These are phyloP conservation scores for Acipenser oxyrinchus DNA, from an alignment of 2,797 vertebrate genomes.

Conservation along the genomic window DNA sequence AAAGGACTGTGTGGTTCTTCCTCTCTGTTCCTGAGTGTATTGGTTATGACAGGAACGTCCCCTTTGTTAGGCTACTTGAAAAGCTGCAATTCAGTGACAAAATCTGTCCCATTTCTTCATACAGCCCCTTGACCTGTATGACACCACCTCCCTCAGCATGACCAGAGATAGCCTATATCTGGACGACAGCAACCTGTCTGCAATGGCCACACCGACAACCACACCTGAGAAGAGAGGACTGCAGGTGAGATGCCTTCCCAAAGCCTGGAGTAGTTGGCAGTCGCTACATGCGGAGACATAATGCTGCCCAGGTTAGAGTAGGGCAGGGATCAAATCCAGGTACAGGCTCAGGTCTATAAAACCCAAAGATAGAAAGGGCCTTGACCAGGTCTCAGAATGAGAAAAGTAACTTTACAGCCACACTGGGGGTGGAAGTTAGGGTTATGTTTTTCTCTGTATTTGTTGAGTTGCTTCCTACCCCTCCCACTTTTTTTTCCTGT, in stretches of 20 bases:
- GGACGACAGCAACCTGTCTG: conserved; percentile 65
- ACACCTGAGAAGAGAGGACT: conserved; percentile 74
- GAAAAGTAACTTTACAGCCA: not conserved
- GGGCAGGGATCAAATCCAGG: too few relatives aligned
- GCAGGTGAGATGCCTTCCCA: conserved; percentile 50
- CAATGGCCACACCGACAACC: conserved; percentile 66
- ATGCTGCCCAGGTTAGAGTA: too few relatives aligned
- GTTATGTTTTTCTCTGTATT: not conserved
- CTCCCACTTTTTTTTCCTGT: not conserved
- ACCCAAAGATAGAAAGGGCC: not conserved
- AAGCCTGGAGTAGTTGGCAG: too few relatives aligned
- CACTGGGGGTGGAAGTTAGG: not conserved
- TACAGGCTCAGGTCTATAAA: conserved; percentile 37
- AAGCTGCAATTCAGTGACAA: too few relatives aligned
- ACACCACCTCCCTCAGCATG: conserved; percentile 78
- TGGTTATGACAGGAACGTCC: too few relatives aligned
- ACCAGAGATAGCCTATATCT: conserved; percentile 80
- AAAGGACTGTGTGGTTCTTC: too few relatives aligned
- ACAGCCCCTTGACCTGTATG: conserved; percentile 84
- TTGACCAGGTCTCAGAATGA: not conserved
- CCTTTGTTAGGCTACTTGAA: conserved; percentile 1
- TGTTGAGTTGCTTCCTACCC: not conserved
- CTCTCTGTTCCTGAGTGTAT: too few relatives aligned
- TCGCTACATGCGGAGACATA: too few relatives aligned
- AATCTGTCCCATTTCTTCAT: conserved; percentile 39